A percentile compares a stretch with the other conserved stretches of the same genome.
Conservation (phyloP, 2,113 vertebrate species). For the Maccullochella peelii region DNA sequence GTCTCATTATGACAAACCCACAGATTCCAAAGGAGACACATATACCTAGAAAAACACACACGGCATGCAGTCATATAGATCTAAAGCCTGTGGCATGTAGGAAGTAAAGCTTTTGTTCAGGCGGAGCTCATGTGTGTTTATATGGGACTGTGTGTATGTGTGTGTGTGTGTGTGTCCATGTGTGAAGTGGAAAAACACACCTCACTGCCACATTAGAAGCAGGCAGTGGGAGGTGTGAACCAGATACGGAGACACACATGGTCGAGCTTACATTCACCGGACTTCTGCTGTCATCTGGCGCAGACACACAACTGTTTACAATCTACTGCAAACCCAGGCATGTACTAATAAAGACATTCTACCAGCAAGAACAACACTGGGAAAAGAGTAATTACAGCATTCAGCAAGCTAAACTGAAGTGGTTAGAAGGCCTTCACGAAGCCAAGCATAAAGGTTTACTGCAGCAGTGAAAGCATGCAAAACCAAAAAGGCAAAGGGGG, state of each 20-base stretch:
- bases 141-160: not conserved
- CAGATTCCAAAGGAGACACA: not conserved
- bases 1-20: not conserved
- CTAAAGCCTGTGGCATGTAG: not conserved
- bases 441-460: not conserved
- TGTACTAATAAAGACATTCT: not conserved
- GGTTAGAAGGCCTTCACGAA: not conserved
- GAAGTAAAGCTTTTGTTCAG: not conserved
- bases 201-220: conserved; percentile 4
- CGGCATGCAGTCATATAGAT: not conserved
- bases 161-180: not conserved
- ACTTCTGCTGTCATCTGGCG: conserved; percentile 31
- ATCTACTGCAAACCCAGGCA: conserved; percentile 3
- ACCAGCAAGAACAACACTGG: not conserved
- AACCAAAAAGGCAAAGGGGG: not conserved
- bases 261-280: conserved; percentile 15
- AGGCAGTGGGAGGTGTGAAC: conserved; percentile 42
- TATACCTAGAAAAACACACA: not conserved
- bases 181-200: conserved; percentile 63
- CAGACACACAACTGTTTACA: conserved; percentile 41
- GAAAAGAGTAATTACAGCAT: not conserved
- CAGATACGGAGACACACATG: conserved; percentile 38
- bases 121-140: conserved; percentile 13
- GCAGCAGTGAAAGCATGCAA: not conserved
- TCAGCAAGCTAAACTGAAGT: not conserved